Conservation (phyloP, 2,113 vertebrate genomes). For the Dipodomys spectabilis region DNA sequence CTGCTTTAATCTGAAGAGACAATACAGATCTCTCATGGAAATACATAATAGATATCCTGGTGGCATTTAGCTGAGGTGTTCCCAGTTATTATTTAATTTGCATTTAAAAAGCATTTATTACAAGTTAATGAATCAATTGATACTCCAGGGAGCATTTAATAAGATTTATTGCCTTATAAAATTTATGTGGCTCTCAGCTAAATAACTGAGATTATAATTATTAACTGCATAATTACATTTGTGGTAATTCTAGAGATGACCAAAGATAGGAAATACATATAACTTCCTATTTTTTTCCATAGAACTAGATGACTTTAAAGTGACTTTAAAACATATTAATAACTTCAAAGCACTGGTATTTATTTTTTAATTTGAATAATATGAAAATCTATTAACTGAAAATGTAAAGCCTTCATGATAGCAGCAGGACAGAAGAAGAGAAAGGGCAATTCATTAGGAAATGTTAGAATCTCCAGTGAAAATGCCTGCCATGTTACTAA, state of each 20-base stretch:
- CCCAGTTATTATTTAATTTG: slow-evolving; percentile 80
- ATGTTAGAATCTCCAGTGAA: not conserved
- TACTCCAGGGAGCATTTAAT: slow-evolving; percentile 81
- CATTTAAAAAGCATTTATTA: slow-evolving; percentile 84
- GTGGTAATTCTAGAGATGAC: slow-evolving; percentile 38
- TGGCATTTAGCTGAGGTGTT: slow-evolving; percentile 71
- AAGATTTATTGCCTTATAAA: slow-evolving; percentile 84
- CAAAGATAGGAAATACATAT: not conserved
- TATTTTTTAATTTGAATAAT: slow-evolving; percentile 17
- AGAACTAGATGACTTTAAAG: not conserved
- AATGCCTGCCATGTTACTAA: not conserved
- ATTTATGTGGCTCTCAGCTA: slow-evolving; percentile 76
- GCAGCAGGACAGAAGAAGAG: not conserved
- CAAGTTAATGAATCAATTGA: slow-evolving; percentile 84
- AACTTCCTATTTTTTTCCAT: not conserved
- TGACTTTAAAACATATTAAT: not conserved
- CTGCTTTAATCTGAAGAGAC: slow-evolving; percentile 1
- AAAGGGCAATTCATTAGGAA: slow-evolving; percentile 8
- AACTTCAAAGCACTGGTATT: not conserved
- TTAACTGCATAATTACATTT: slow-evolving; percentile 73
- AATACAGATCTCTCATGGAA: not conserved
- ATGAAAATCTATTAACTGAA: not conserved
- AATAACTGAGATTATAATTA: slow-evolving; percentile 77
- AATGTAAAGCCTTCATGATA: not conserved
- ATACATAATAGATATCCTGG: not conserved